These are phyloP conservation scores for Wiebesia pumilae DNA, from an alignment of 1,140 invertebrate genomes.

Conservation along the genomic window DNA sequence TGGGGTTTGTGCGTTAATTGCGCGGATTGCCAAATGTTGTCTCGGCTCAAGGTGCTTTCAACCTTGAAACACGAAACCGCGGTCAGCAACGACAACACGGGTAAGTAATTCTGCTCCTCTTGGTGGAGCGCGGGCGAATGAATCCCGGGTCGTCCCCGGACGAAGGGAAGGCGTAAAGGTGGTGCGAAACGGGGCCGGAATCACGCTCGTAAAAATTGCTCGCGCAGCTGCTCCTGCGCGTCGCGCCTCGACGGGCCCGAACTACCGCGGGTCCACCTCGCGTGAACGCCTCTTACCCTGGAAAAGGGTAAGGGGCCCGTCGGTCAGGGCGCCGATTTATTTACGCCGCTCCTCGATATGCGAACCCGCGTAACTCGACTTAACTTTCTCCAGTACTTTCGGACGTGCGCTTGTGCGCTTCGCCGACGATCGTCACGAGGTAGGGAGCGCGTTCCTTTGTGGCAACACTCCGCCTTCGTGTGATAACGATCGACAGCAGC, in stretches of 20 bases:
- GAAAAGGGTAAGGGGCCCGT: background rate
- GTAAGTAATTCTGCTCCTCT: too few species aligned
- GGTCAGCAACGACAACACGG: too few species aligned
- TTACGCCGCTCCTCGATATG: background rate
- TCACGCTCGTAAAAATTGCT: slow-evolving; percentile 3
- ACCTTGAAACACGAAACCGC: too few species aligned
- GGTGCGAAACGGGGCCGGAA: background rate
- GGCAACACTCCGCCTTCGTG: background rate
- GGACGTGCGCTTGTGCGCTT: background rate
- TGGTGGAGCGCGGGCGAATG: too few species aligned
- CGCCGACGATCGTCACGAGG: too few species aligned
- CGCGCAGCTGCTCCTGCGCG: background rate
- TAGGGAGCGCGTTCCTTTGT: background rate
- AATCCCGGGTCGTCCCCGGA: too few species aligned
- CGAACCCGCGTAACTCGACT: too few species aligned
- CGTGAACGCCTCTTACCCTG: slow-evolving; percentile 27
- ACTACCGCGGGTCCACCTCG: background rate
- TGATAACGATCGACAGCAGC: background rate
- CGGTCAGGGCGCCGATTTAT: slow-evolving; percentile 11
- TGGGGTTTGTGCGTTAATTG: too few species aligned
- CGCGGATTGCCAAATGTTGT: too few species aligned
- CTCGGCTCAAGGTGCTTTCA: too few species aligned
- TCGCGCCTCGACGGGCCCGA: background rate
- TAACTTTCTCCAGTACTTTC: background rate
- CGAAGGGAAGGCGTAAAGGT: too few species aligned